These are phyloP conservation scores for Albula glossodonta DNA, from an alignment of 2,113 vertebrate species.

Conservation along the genomic window DNA sequence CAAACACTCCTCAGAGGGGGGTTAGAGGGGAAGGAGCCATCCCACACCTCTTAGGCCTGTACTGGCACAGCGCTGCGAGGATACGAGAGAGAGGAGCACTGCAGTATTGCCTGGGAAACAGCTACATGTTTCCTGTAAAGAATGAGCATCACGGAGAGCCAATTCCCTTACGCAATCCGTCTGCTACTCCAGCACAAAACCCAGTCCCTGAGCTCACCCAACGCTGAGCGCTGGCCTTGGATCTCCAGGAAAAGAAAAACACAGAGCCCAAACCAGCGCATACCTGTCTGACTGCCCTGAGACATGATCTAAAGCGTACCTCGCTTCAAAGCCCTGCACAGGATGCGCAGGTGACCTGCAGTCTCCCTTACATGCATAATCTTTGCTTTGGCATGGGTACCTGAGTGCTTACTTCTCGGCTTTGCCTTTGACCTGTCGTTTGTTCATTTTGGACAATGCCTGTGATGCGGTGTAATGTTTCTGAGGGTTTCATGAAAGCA, in stretches of 20 bases:
- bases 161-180: conserved; percentile 29
- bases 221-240: conserved; percentile 35
- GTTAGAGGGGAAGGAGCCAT: no score
- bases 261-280: conserved; percentile 33
- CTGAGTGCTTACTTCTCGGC: conserved; percentile 34
- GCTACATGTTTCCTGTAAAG: conserved; percentile 36
- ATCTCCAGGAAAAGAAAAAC: conserved; percentile 35
- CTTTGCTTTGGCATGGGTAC: conserved; percentile 39
- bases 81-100: conserved; percentile 36
- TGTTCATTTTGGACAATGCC: conserved; percentile 26
- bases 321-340: conserved; percentile 50
- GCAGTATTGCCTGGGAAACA: conserved; percentile 47
- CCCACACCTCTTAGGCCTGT: background rate
- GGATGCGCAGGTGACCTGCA: conserved; percentile 42
- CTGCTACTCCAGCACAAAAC: conserved; percentile 37
- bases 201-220: conserved; percentile 34
- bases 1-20: background rate
- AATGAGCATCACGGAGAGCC: background rate
- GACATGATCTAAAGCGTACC: conserved; percentile 50
- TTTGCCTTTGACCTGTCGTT: conserved; percentile 49
- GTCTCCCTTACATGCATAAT: conserved; percentile 33
- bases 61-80: background rate
- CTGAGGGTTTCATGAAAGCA: conserved; percentile 30
- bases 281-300: conserved; percentile 43
- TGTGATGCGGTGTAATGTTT: conserved; percentile 15